Conservation (phyloP, 2,797 vertebrate genomes). For the Enteromius afrohamiltoni region DNA sequence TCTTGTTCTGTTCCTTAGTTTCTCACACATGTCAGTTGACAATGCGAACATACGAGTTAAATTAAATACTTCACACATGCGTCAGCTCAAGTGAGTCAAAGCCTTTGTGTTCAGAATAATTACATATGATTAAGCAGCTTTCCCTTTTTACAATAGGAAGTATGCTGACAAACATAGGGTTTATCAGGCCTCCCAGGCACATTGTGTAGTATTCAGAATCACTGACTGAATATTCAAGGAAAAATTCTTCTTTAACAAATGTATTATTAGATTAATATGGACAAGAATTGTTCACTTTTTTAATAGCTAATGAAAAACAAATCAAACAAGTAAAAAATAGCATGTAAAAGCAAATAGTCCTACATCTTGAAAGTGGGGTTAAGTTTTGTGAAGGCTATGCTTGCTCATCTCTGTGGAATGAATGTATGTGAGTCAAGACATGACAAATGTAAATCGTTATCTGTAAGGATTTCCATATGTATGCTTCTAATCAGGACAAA, state of each 20-base stretch:
- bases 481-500: constrained; percentile 8
- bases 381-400: neutral
- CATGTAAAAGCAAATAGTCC: neutral
- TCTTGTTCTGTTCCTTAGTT: neutral
- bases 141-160: neutral
- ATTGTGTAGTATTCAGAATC: neutral
- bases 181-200: constrained; percentile 26
- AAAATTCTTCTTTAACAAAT: neutral
- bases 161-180: neutral
- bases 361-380: neutral
- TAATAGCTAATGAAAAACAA: neutral
- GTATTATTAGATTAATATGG: neutral
- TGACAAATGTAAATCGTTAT: neutral
- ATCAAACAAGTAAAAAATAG: neutral
- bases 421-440: neutral
- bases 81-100: constrained; percentile 17
- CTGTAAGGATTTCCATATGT: neutral
- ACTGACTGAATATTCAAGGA: neutral
- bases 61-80: constrained; percentile 22
- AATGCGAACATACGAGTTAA: neutral
- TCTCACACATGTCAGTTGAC: constrained; percentile 12
- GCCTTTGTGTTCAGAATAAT: constrained; percentile 3
- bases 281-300: neutral
- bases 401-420: constrained; percentile 7
- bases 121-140: neutral